Conservation (phyloP, 1,140 invertebrate genomes). For the Dinoponera quadriceps region DNA sequence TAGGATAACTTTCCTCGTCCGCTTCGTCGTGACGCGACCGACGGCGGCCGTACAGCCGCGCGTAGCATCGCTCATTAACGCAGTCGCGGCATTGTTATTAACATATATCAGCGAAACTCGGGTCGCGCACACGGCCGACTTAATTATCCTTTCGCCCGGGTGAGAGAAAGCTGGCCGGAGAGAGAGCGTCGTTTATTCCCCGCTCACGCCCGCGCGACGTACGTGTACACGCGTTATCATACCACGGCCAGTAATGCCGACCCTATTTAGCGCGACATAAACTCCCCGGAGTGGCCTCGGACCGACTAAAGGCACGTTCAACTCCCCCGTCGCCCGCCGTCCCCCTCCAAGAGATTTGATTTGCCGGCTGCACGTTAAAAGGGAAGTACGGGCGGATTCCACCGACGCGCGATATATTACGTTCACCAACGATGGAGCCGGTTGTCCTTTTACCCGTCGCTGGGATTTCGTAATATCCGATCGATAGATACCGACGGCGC, state of each 20-base stretch:
- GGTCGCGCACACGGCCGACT: constrained; percentile 42
- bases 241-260: constrained; percentile 33
- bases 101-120: constrained; percentile 59
- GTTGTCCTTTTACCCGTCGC: background rate
- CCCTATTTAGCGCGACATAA: constrained; percentile 64
- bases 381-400: constrained; percentile 5
- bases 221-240: constrained; percentile 23
- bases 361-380: constrained; percentile 22
- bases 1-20: background rate
- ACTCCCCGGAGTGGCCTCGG: constrained; percentile 33
- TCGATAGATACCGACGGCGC: background rate
- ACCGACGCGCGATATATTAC: constrained; percentile 1
- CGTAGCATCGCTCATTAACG: constrained; percentile 40
- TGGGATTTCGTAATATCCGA: background rate
- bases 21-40: constrained; percentile 14
- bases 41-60: background rate
- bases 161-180: constrained; percentile 1
- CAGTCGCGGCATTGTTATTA: constrained; percentile 38
- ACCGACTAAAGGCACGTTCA: constrained; percentile 25
- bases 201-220: background rate
- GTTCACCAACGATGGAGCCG: background rate
- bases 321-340: background rate
- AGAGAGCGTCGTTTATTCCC: background rate
- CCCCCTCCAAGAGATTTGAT: constrained; percentile 37
- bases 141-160: constrained; percentile 60